Percentiles rank a stretch among this genome's conserved stretches.
These are phyloP conservation scores for Balaenoptera acutorostrata DNA, from an alignment of 2,113 vertebrate species.

Conservation along the genomic window DNA sequence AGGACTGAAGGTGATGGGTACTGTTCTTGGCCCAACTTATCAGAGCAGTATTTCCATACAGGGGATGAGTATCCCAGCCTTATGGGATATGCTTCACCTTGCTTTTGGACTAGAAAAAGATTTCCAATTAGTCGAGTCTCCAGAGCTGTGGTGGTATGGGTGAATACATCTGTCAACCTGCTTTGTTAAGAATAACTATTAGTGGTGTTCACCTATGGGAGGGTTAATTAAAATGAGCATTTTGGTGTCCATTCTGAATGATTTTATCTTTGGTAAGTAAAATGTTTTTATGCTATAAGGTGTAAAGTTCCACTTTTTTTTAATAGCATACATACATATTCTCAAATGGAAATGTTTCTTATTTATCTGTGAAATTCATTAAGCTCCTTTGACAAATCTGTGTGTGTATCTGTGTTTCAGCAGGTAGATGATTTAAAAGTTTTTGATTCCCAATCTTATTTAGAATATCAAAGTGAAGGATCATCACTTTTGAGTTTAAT, in stretches of 20 bases:
- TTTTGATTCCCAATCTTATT: not conserved
- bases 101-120: not conserved
- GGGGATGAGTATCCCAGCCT: not conserved
- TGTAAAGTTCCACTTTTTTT: not conserved
- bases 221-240: not conserved
- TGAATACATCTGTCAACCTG: not conserved
- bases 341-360: not conserved
- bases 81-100: not conserved
- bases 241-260: not conserved
- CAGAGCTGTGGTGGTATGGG: not conserved
- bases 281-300: not conserved
- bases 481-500: not conserved
- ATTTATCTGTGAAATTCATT: not conserved
- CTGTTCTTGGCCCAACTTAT: not conserved
- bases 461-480: not conserved
- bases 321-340: not conserved
- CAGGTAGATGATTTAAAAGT: not conserved
- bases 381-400: not conserved
- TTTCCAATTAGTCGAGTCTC: not conserved
- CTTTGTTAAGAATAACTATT: not conserved
- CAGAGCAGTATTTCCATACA: not conserved
- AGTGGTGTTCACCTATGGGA: not conserved
- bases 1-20: not conserved
- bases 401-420: not conserved
- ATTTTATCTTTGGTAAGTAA: slow-evolving; percentile 2